These are phyloP conservation scores for Ceraclea dissimilis DNA, from an alignment of 2,888 invertebrate genomes.

Conservation along the genomic window DNA sequence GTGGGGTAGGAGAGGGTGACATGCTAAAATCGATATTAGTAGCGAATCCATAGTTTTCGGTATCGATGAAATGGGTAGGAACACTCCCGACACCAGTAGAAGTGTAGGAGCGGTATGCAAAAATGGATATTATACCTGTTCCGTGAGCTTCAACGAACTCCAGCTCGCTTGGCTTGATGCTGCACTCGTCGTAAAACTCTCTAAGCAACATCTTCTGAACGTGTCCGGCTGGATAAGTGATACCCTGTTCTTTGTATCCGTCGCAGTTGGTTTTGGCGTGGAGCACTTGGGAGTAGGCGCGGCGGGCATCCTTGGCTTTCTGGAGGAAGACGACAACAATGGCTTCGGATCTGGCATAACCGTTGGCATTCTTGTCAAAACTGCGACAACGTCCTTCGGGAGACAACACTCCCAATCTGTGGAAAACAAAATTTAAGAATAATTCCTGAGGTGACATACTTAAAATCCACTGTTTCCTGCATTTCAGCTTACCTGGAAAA, in stretches of 20 bases:
- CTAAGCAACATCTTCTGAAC: constrained; percentile 53
- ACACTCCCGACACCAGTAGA: too few species aligned
- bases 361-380: constrained; percentile 78
- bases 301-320: constrained; percentile 60
- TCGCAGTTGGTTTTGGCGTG: constrained; percentile 78
- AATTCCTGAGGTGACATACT: too few species aligned
- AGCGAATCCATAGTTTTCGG: too few species aligned
- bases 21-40: too few species aligned
- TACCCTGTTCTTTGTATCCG: constrained; percentile 65
- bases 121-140: constrained; percentile 48
- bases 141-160: constrained; percentile 85
- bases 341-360: constrained; percentile 79
- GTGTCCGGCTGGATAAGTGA: constrained; percentile 59
- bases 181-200: constrained; percentile 62
- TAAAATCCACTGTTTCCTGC: too few species aligned
- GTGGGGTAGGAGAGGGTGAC: too few species aligned
- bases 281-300: constrained; percentile 60
- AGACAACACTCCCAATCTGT: constrained; percentile 68
- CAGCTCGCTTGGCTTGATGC: constrained; percentile 59
- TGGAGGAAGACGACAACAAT: constrained; percentile 65
- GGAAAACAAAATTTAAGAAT: constrained; percentile 23
- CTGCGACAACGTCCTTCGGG: constrained; percentile 82
- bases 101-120: too few species aligned
- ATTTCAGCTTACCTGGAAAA: constrained; percentile 56
- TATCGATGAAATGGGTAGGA: too few species aligned